Conservation (phyloP, 2,113 vertebrate genomes). For the human (Homo sapiens) region DNA sequence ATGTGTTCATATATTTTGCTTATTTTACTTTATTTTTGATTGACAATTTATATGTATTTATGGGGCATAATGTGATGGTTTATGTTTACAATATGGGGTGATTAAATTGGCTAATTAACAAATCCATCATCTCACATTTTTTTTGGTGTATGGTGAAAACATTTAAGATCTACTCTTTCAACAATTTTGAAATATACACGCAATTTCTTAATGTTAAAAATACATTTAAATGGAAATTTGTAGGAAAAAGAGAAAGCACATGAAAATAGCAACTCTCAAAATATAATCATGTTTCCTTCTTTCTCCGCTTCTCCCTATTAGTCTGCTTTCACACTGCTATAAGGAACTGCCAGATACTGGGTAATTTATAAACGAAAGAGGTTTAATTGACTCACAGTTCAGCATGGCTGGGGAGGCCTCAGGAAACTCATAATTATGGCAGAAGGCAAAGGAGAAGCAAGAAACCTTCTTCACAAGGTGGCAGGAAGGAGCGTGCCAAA, state of each 20-base stretch:
- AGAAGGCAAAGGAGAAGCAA: no score
- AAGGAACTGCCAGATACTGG: no score
- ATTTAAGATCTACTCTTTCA: background rate
- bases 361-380: no score
- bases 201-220: slow-evolving; percentile 43
- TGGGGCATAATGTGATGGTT: background rate
- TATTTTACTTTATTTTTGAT: background rate
- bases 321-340: no score
- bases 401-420: no score
- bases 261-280: slow-evolving; percentile 56
- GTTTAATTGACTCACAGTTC: no score
- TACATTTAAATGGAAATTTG: slow-evolving; percentile 34
- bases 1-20: background rate
- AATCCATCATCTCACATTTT: background rate
- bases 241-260: background rate
- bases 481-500: no score
- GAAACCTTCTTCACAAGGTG: no score
- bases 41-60: background rate
- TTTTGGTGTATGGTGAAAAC: background rate
- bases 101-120: background rate
- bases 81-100: background rate
- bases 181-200: background rate
- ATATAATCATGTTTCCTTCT: background rate
- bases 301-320: background rate
- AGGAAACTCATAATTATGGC: no score